Percentiles rank a stretch among this genome's conserved stretches.
Evolutionary conservation across 1,140 invertebrate species (phyloP).

Genomic region (Helicoverpa armigera): DNA sequence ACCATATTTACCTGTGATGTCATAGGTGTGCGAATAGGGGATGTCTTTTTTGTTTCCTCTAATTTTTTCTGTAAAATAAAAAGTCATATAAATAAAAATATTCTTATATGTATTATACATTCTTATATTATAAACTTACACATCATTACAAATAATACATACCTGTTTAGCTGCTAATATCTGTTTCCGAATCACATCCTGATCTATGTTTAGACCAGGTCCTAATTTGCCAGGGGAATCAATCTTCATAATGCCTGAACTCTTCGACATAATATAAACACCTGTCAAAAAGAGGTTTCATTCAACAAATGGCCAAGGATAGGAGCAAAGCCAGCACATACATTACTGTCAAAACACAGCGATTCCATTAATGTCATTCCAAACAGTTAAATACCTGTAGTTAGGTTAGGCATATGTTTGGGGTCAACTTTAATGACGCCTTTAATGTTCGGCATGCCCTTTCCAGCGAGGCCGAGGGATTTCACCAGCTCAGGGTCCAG

Average conservation of each 20-base stretch:
- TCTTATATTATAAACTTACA: background rate
- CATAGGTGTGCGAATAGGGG: conserved; percentile 50
- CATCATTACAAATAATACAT: conserved; percentile 18
- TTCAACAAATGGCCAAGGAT: conserved; percentile 2
- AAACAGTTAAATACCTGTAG: conserved; percentile 73
- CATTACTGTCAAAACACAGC: conserved; percentile 34
- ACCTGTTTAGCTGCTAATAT: conserved; percentile 85
- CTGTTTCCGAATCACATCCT: conserved; percentile 84
- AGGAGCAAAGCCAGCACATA: conserved; percentile 41
- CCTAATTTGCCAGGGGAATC: conserved; percentile 89
- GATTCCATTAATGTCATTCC: background rate
- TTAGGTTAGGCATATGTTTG: conserved; percentile 90
- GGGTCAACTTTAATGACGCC: conserved; percentile 92
- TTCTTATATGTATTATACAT: background rate
- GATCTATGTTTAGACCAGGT: conserved; percentile 84
- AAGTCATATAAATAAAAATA: conserved; percentile 32
- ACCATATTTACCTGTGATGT: conserved; percentile 41
- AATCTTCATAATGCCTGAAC: conserved; percentile 90
- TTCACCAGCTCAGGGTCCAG: conserved; percentile 84
- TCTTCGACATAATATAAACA: conserved; percentile 92
- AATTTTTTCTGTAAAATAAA: conserved; percentile 75
- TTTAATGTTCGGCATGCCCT: conserved; percentile 89
- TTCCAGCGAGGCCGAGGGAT: conserved; percentile 80
- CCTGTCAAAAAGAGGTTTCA: conserved; percentile 76
- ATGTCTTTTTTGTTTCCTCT: conserved; percentile 74